Percentiles rank a stretch among this genome's conserved stretches.
phyloP scores from a whole-genome alignment of 2,888 invertebrate genomes.

The Plemyria rubiginata region DNA sequence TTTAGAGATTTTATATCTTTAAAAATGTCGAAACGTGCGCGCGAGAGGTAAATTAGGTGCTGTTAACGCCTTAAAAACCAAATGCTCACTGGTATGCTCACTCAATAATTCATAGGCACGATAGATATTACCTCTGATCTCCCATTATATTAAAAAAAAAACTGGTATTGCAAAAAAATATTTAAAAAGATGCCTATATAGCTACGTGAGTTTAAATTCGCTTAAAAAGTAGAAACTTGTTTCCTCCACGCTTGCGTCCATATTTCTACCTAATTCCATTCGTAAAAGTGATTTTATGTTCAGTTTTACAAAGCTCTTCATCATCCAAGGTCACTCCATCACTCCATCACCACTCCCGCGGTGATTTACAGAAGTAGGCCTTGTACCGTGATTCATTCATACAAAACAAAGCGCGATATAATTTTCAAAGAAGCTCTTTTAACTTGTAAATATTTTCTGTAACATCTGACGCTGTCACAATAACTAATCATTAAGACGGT shows the following conservation, averaged over 20 bases:
- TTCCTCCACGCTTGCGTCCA: conserved; percentile 1
- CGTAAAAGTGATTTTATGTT: conserved; percentile 28
- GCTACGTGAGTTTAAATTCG: too few relatives aligned
- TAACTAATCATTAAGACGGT: conserved; percentile 32
- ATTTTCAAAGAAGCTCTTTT: conserved; percentile 42
- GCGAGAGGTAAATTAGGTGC: too few relatives aligned
- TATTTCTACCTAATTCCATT: conserved; percentile 9
- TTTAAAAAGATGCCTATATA: too few relatives aligned
- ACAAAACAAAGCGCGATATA: conserved; percentile 40
- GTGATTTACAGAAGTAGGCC: conserved; percentile 27
- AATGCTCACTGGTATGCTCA: too few relatives aligned
- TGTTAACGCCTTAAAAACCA: too few relatives aligned
- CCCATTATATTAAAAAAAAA: too few relatives aligned
- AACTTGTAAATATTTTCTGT: conserved; percentile 40
- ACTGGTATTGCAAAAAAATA: too few relatives aligned
- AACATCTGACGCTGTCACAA: conserved; percentile 39
- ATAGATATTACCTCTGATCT: too few relatives aligned
- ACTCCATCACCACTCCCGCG: conserved; percentile 21
- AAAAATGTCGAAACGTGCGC: too few relatives aligned
- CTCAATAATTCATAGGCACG: too few relatives aligned
- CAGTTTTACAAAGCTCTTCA: conserved; percentile 22
- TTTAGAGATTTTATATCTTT: too few relatives aligned
- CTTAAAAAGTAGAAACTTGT: conserved; percentile 6
- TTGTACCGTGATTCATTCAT: conserved; percentile 37
- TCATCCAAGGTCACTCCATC: conserved; percentile 26